These are phyloP conservation scores for Geopemphigus sp. DNA, from an alignment of 1,140 invertebrate species.

Conservation along the genomic window DNA sequence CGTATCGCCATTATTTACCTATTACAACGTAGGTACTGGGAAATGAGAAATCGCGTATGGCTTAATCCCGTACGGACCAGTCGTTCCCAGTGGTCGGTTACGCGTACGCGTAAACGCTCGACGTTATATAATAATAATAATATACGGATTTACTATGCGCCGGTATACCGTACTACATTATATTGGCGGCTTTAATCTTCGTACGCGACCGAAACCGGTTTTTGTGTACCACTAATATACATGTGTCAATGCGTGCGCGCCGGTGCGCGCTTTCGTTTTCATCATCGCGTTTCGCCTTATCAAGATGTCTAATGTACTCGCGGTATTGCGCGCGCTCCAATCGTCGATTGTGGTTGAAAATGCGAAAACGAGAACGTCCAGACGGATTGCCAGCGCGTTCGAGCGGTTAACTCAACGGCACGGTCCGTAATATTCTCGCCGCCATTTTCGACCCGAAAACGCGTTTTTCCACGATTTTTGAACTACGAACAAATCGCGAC, in stretches of 20 bases:
- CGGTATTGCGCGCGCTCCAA: background rate
- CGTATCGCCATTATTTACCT: no score
- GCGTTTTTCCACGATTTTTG: no score
- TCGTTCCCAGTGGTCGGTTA: background rate
- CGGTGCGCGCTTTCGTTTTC: conserved; percentile 36
- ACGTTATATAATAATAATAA: background rate
- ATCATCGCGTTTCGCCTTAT: conserved; percentile 6
- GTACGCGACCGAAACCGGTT: conserved; percentile 26
- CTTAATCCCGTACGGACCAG: no score
- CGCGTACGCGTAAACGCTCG: background rate
- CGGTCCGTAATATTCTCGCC: no score
- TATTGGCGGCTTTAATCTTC: background rate
- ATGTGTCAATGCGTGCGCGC: conserved; percentile 30
- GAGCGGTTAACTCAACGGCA: no score
- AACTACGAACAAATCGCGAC: no score
- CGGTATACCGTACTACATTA: background rate
- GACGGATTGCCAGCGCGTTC: no score
- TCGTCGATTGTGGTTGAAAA: no score
- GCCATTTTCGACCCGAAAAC: no score
- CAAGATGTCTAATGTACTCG: background rate
- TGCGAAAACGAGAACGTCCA: no score
- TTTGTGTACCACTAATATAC: conserved; percentile 6
- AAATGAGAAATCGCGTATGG: background rate
- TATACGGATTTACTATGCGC: background rate
- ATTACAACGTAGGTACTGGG: background rate